A percentile compares a stretch with the other conserved stretches of the same genome.
These are phyloP conservation scores for Alca torda DNA, from an alignment of 2,797 vertebrate species.

Conservation along the genomic window DNA sequence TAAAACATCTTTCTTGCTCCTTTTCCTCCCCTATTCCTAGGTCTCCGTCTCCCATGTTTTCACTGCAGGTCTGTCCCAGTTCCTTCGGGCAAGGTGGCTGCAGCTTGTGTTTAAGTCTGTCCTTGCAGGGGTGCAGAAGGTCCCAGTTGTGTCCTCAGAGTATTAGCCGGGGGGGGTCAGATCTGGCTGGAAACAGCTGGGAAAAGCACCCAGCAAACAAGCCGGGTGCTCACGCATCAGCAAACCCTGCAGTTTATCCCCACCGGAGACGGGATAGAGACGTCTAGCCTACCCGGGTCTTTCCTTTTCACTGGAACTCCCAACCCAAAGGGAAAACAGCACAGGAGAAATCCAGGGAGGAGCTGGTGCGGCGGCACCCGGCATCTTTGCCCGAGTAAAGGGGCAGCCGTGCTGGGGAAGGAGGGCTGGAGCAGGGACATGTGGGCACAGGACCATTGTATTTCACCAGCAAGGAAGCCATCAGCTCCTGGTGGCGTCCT, in stretches of 20 bases:
- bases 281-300: neutral
- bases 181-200: neutral
- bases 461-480: neutral
- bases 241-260: neutral
- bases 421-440: neutral
- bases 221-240: rapidly evolving
- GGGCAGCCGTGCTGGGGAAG: neutral
- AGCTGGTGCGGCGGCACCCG: rapidly evolving
- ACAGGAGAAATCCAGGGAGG: neutral
- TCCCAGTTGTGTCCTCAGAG: too few species aligned
- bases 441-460: neutral
- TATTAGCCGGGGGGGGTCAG: too few species aligned
- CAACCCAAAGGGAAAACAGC: neutral
- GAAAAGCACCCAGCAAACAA: neutral
- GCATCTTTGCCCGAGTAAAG: rapidly evolving
- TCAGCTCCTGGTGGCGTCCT: neutral
- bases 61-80: neutral
- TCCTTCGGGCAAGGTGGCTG: neutral
- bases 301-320: neutral
- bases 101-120: neutral
- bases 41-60: neutral
- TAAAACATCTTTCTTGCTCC: neutral
- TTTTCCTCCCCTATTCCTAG: neutral
- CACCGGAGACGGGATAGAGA: neutral
- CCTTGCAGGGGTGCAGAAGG: neutral